Conservation (phyloP, 1,140 invertebrate species). For the Amphibalanus amphitrite region DNA sequence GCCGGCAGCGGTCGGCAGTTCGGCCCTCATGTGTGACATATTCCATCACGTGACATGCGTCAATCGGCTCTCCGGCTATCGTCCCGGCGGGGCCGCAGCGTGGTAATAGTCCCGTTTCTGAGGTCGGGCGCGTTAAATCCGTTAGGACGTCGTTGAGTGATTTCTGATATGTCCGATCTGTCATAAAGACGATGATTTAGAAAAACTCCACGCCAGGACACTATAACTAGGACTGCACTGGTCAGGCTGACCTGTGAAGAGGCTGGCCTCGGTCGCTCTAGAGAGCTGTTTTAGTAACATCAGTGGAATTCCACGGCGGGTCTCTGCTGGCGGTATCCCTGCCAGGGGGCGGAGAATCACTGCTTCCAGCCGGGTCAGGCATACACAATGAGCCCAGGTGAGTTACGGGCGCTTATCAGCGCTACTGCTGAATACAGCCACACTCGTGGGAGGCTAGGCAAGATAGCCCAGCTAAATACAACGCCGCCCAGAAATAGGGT, state of each 20-base stretch:
- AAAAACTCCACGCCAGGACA: neutral
- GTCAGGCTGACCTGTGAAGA: neutral
- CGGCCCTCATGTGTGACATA: neutral
- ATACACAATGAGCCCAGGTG: neutral
- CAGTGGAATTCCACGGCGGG: too few relatives aligned
- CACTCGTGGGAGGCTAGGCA: too few relatives aligned
- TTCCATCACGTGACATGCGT: neutral
- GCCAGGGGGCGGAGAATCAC: neutral
- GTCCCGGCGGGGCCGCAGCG: too few relatives aligned
- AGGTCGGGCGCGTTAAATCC: too few relatives aligned
- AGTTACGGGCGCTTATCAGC: neutral
- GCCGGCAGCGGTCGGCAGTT: too few relatives aligned
- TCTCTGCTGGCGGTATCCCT: too few relatives aligned
- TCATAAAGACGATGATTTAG: neutral
- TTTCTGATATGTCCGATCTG: neutral
- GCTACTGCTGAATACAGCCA: too few relatives aligned
- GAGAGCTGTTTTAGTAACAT: neutral
- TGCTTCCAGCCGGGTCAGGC: neutral
- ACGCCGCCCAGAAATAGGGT: too few relatives aligned
- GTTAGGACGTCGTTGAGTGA: neutral
- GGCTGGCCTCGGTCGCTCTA: neutral
- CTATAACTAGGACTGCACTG: neutral
- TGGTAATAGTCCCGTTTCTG: neutral
- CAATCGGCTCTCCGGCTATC: neutral
- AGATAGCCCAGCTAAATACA: too few relatives aligned